Base-by-base conservation (phyloP, 2,888 invertebrate genomes). In the Drosophila bunnanda region DNA sequence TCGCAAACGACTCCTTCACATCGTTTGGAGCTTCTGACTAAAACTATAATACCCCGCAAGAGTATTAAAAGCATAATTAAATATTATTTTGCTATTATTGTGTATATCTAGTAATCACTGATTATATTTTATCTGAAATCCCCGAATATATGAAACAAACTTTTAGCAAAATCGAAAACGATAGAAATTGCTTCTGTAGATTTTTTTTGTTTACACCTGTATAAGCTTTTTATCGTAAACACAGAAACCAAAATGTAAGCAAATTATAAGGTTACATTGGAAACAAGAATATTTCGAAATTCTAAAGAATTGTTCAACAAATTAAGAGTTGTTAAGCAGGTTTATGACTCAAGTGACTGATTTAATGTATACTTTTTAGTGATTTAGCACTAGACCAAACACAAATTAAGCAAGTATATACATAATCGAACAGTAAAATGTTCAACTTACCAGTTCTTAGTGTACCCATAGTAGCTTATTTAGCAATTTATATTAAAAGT, bases 191-290 rank as follows among this genome's bases (percentile, higher is more conserved):
- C 7, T 50, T 32, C 5, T 32, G 15, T 32, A 2, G 32, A 9
- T 15, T 7, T 2, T 5, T 20, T 32, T 50, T 50, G 50, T 50
- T 32, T 50, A 50, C 50, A 20, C 32, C 13, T 32, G 32, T 20
- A 32, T 32, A 13, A 13, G 48, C 2, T 9, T 15, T 32, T 50
- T 15, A 32, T 32, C 9, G 32, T 32, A 50, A 50, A 50, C 50
- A 50, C 32, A 50, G 20, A 32, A 50, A 20, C 13, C 5, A 50
- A 50, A 50, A 22, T 36, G 52, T 53, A 53, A 53, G 36, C 52
- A 53, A 53, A 34, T n/a, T 34, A 36, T 22, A n/a, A 15, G 22
- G 34, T 53, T 53, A 36, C 52, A 53, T 34, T 34, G 2, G 22
- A 12, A 36, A n/a, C n/a, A 22, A 13, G 13, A 9, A 15, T 10